Evolutionary conservation across 2,888 invertebrate species (phyloP), one percentile per base, ranked within the genome.

Genomic region (Chesias legatella): DNA sequence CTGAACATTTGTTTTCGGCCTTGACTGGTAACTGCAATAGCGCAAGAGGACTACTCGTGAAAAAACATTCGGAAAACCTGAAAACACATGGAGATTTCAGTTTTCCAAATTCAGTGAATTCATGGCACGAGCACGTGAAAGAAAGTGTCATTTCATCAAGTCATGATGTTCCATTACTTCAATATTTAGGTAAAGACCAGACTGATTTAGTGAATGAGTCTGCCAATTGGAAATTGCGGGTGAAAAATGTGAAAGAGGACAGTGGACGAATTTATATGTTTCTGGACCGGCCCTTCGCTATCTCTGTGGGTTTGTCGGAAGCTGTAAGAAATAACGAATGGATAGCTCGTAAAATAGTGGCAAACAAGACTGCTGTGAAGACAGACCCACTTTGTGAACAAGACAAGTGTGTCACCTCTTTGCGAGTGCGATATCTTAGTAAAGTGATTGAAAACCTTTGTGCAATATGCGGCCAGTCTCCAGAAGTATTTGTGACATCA

Each of bases 81-180:
- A 64, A 78, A 37, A 65, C 67, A 23, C 70, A 84, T 27, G 94
- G 94, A 6, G 94, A 94, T 49, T 73, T 92, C 3, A 92, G 91
- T 77, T 92, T 93, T 71, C 90, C 91, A 6, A 72, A 83, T 40
- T 82, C 80, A 31, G 58, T 88, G 10, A 79, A 88, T 56, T 89
- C 90, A 34, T 94, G 94, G 94, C 76, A 82, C 37, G 79, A 75
- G 48, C 67, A 60, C 48, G 27, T 69, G 5, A 33, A 56, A 48
- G 35, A 30, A 48, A 37, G 53, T 22, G 38, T 49, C 33, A 51
- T 53, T 37, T 27, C 46, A 6, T 20, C 29, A 3, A 9, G 6
- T 13, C 13, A 28, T n/a, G 58, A 63, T 1, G 29, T 31, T n/a
- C 62, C 60, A 25, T 46, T 83, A 28, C 54, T 83, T 43, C 53